phyloP scores from a whole-genome alignment of 1,140 invertebrate genomes.

The Homarus americanus region DNA sequence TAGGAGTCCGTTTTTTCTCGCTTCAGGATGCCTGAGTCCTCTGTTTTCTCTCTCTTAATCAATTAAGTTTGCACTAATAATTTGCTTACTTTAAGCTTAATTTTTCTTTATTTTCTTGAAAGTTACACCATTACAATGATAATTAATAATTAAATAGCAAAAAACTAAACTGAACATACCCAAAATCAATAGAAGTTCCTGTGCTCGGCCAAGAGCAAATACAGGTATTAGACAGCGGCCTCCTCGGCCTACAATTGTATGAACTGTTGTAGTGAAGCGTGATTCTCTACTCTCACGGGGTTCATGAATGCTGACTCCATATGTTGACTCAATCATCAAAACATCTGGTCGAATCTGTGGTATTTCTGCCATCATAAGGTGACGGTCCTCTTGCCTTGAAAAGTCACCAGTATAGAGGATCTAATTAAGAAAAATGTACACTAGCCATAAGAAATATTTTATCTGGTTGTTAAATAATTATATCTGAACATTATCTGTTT shows the following conservation, averaged over 20 bases:
- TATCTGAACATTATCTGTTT: too few species aligned
- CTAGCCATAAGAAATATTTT: background rate
- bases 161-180: constrained; percentile 79
- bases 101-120: too few species aligned
- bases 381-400: constrained; percentile 98
- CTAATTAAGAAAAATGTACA: constrained; percentile 78
- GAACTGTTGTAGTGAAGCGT: constrained; percentile 95
- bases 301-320: constrained; percentile 99
- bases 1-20: too few species aligned
- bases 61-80: too few species aligned
- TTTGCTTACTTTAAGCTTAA: too few species aligned
- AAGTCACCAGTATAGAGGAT: constrained; percentile 99
- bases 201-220: constrained; percentile 98
- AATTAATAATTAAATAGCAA: background rate
- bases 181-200: constrained; percentile 96
- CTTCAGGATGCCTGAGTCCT: too few species aligned
- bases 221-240: constrained; percentile 99
- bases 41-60: too few species aligned
- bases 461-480: too few species aligned
- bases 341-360: constrained; percentile 97
- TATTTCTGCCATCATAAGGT: constrained; percentile 99
- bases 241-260: constrained; percentile 97
- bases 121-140: background rate
- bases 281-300: constrained; percentile 97
- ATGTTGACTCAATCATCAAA: constrained; percentile 95